Conservation (phyloP, 64 coral and sea anemone species). For the Catalaphyllia jardinei region DNA sequence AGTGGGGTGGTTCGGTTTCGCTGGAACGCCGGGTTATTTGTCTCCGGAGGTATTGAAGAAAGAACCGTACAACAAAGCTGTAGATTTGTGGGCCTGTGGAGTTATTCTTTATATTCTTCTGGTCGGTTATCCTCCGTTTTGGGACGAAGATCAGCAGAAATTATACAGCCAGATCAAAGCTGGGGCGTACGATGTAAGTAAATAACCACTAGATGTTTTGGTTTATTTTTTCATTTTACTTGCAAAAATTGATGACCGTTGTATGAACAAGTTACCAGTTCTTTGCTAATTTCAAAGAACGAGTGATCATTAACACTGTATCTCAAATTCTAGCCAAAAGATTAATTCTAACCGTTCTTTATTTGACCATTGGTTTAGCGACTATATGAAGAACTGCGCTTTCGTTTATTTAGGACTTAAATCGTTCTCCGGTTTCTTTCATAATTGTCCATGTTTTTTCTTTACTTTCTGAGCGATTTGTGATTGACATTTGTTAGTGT, state of each 20-base stretch:
- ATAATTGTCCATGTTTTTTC: not conserved
- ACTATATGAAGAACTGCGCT: not conserved
- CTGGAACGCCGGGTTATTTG: conserved; percentile 94
- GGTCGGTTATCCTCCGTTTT: conserved; percentile 97
- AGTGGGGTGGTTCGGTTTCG: conserved; percentile 95
- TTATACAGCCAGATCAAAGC: conserved; percentile 88
- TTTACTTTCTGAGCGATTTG: not conserved
- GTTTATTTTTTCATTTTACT: conserved; percentile 11
- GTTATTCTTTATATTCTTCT: conserved; percentile 96
- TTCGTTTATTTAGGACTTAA: conserved; percentile 17
- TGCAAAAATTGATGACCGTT: not conserved
- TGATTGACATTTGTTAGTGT: not conserved
- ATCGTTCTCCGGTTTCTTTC: conserved; percentile 10
- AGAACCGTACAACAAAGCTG: conserved; percentile 82
- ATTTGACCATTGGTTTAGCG: conserved; percentile 4
- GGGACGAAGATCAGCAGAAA: conserved; percentile 98
- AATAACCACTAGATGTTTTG: not conserved
- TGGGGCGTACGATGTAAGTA: conserved; percentile 92
- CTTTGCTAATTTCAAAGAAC: not conserved
- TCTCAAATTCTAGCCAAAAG: not conserved
- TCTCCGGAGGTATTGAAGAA: conserved; percentile 98
- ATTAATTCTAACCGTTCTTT: conserved; percentile 3
- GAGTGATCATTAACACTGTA: not conserved
- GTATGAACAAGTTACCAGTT: not conserved
- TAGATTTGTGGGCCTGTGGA: conserved; percentile 97